These are phyloP conservation scores for Ammodramus savannarum DNA, from an alignment of 2,113 vertebrate species.

Conservation along the genomic window DNA sequence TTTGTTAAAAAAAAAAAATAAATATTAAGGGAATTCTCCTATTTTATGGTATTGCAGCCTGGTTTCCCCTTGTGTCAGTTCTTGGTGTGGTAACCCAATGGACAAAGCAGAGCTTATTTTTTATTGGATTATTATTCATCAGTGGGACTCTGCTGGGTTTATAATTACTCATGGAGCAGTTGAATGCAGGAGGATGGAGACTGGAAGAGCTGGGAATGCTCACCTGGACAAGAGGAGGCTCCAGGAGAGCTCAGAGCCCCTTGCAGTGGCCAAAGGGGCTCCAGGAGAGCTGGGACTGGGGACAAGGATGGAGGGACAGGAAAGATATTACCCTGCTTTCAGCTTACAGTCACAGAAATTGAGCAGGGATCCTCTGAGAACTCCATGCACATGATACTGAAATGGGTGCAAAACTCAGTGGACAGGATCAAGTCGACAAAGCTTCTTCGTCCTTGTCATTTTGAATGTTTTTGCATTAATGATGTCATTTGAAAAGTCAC, in stretches of 20 bases:
- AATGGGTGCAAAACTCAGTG: background rate
- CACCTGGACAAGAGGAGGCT: background rate
- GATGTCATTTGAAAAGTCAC: background rate
- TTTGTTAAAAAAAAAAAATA: background rate
- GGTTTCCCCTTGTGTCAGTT: background rate
- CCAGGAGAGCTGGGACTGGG: background rate
- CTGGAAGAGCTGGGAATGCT: background rate
- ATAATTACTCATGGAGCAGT: background rate
- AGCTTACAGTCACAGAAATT: background rate
- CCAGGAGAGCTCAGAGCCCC: background rate
- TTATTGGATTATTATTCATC: background rate
- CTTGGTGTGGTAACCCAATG: background rate
- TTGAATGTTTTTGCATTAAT: background rate
- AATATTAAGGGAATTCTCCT: background rate
- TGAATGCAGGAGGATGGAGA: background rate
- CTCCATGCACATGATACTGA: background rate
- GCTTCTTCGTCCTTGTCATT: background rate
- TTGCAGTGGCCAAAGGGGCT: background rate
- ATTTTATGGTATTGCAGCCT: background rate
- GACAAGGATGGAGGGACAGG: background rate
- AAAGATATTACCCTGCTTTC: background rate
- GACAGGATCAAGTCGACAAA: background rate
- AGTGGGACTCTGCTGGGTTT: background rate
- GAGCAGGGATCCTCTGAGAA: background rate
- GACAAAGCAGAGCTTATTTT: background rate